These are phyloP conservation scores for Synanthedon tipuliformis DNA, from an alignment of 2,888 invertebrate species.

Conservation along the genomic window DNA sequence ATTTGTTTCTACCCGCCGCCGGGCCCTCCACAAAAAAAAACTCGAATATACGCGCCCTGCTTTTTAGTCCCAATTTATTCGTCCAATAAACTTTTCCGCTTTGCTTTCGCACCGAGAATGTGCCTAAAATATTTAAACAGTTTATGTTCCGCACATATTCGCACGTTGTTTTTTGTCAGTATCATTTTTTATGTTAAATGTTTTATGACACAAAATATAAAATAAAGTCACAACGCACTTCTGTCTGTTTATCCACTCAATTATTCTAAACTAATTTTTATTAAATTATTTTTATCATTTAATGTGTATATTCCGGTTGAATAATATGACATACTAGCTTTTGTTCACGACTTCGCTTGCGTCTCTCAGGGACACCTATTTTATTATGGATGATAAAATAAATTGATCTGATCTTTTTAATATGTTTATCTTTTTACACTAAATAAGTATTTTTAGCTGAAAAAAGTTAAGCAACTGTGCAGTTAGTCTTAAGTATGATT, in stretches of 20 bases:
- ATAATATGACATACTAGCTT: no score
- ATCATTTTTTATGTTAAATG: no score
- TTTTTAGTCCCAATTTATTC: conserved; percentile 64
- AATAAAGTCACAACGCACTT: neutral
- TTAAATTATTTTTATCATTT: no score
- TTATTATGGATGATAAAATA: no score
- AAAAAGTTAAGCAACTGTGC: no score
- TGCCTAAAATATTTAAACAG: conserved; percentile 57
- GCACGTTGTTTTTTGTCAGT: conserved; percentile 26
- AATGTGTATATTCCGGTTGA: no score
- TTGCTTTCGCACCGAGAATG: conserved; percentile 49
- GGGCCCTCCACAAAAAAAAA: conserved; percentile 44
- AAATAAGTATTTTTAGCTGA: no score
- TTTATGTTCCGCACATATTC: conserved; percentile 44
- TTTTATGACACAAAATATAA: neutral
- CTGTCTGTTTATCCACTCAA: neutral
- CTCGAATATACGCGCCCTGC: conserved; percentile 47
- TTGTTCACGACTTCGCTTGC: no score
- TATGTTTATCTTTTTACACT: no score
- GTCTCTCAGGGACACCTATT: neutral
- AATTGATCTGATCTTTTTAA: no score
- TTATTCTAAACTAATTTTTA: no score
- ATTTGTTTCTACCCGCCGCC: conserved; percentile 55
- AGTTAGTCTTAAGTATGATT: no score
- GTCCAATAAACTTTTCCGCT: conserved; percentile 55